phyloP scores from a whole-genome alignment of 2,888 invertebrate genomes.

The Athalia cordata region DNA sequence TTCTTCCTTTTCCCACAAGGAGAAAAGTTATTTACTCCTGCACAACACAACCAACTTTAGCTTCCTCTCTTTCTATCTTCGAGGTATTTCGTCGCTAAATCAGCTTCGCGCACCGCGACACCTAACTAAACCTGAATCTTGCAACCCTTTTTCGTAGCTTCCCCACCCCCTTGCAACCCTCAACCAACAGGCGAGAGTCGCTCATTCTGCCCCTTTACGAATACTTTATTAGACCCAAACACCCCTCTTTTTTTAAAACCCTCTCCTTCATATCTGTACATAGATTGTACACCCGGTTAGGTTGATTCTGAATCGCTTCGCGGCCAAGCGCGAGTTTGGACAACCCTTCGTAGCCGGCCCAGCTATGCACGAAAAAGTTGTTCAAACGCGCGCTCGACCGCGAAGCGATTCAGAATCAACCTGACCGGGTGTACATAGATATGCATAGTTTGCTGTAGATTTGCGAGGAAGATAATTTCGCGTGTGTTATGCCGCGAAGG shows the following conservation, averaged over 20 bases:
- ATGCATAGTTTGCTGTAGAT: too few species aligned
- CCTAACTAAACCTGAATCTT: constrained; percentile 27
- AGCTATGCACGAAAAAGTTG: too few species aligned
- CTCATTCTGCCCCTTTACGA: constrained; percentile 62
- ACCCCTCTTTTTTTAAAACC: constrained; percentile 61
- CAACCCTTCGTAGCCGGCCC: too few species aligned
- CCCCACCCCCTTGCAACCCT: neutral
- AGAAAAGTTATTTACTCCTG: constrained; percentile 18
- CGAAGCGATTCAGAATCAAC: too few species aligned
- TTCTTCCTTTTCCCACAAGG: constrained; percentile 2
- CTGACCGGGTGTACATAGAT: too few species aligned
- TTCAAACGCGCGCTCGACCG: too few species aligned
- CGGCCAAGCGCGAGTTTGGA: too few species aligned
- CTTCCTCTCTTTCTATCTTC: constrained; percentile 51
- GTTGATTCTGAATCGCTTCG: too few species aligned
- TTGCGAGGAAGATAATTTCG: too few species aligned
- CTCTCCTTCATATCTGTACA: too few species aligned
- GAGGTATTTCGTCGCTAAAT: neutral
- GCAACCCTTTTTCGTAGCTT: constrained; percentile 27
- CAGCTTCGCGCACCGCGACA: constrained; percentile 4
- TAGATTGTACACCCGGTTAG: too few species aligned
- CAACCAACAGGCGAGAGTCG: constrained; percentile 40
- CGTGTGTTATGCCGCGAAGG: too few species aligned
- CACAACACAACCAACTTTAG: constrained; percentile 38
- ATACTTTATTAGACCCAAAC: constrained; percentile 69